Conservation (phyloP, 92 coral and sea anemone genomes). For the Blastomussa wellsi region DNA sequence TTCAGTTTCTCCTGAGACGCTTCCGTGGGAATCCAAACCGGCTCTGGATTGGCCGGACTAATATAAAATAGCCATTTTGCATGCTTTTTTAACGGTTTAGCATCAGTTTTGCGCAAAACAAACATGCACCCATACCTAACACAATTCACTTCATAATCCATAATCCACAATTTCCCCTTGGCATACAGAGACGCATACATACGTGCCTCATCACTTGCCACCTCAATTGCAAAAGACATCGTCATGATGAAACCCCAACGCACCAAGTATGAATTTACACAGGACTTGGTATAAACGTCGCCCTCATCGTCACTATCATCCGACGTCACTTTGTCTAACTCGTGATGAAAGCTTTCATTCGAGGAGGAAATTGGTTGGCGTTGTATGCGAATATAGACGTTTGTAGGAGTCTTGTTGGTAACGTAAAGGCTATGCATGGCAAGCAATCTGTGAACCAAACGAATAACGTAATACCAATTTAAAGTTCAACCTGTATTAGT, state of each 20-base stretch:
- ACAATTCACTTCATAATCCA: constrained; percentile 6
- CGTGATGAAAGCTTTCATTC: neutral
- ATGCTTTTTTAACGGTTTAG: neutral
- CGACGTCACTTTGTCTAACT: neutral
- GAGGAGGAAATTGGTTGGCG: neutral
- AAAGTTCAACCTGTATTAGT: too few relatives aligned
- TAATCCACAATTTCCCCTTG: neutral
- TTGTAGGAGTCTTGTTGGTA: neutral
- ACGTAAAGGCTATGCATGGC: constrained; percentile 21
- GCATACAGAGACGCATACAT: constrained; percentile 8
- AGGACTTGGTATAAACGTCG: too few relatives aligned
- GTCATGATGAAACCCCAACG: neutral
- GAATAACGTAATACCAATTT: neutral
- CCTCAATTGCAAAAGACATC: neutral
- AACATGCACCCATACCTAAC: neutral
- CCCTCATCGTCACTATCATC: neutral
- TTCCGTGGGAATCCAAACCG: neutral
- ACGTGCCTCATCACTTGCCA: neutral
- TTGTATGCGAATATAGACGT: neutral
- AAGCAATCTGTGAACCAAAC: neutral
- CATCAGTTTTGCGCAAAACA: neutral
- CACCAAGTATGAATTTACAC: neutral
- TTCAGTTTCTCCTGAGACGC: too few relatives aligned
- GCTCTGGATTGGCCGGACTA: neutral
- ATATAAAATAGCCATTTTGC: neutral